Evolutionary conservation across 2,113 vertebrate species (phyloP).

Genomic region (Sitta europaea): DNA sequence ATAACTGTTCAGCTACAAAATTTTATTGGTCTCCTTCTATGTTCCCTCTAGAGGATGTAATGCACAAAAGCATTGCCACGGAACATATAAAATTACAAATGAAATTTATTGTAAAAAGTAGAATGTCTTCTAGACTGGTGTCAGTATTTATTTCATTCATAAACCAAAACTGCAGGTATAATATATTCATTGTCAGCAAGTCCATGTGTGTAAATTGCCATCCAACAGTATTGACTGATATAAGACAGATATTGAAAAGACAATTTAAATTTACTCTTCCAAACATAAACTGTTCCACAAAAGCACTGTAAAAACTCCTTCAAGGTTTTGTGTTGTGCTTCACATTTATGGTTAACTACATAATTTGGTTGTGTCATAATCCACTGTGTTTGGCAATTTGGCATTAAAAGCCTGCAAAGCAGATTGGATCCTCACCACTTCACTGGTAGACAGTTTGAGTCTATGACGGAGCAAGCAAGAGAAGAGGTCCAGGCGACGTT

Average conservation of each 20-base stretch:
- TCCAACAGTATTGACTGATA: slow-evolving; percentile 77
- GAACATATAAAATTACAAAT: slow-evolving; percentile 98
- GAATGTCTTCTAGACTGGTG: slow-evolving; percentile 80
- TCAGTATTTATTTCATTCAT: slow-evolving; percentile 86
- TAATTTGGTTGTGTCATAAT: slow-evolving; percentile 95
- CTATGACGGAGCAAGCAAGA: slow-evolving; percentile 93
- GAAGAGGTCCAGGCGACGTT: slow-evolving; percentile 90
- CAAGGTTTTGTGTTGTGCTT: slow-evolving; percentile 78
- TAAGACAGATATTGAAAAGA: slow-evolving; percentile 84
- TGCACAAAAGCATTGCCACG: slow-evolving; percentile 93
- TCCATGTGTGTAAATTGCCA: slow-evolving; percentile 78
- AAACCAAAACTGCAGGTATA: slow-evolving; percentile 77
- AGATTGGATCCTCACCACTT: slow-evolving; percentile 91
- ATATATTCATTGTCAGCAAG: slow-evolving; percentile 81
- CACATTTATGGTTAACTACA: slow-evolving; percentile 90
- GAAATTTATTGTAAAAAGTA: slow-evolving; percentile 89
- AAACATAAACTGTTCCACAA: slow-evolving; percentile 82
- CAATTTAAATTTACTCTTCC: slow-evolving; percentile 82
- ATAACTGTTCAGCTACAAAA: slow-evolving; percentile 99
- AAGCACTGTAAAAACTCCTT: slow-evolving; percentile 81
- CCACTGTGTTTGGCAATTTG: slow-evolving; percentile 91
- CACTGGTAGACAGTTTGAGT: slow-evolving; percentile 91
- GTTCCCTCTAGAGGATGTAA: slow-evolving; percentile 88
- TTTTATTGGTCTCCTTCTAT: slow-evolving; percentile 91
- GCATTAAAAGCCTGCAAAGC: slow-evolving; percentile 90